A percentile compares a stretch with the other conserved stretches of the same genome.
phyloP scores from a whole-genome alignment of 2,113 vertebrate species.

The Cyphomyrus discorhynchus region DNA sequence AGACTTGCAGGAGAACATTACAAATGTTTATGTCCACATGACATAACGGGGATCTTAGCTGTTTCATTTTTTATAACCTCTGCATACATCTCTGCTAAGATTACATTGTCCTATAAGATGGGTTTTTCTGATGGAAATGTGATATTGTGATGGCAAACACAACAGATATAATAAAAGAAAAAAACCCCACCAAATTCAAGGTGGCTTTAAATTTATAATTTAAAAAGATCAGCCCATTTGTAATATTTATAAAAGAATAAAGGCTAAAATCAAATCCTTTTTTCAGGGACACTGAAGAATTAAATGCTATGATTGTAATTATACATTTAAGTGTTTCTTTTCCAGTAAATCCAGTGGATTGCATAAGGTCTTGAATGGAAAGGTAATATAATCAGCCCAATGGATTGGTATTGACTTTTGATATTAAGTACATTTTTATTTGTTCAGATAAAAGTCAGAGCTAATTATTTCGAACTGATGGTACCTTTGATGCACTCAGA shows the following conservation, averaged over 20 bases:
- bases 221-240: neutral
- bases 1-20: conserved; percentile 42
- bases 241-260: neutral
- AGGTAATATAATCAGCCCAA: neutral
- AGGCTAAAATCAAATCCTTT: conserved; percentile 18
- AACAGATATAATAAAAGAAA: conserved; percentile 46
- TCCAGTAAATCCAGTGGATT: neutral
- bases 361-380: neutral
- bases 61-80: conserved; percentile 51
- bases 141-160: conserved; percentile 18
- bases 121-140: conserved; percentile 14
- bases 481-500: conserved; percentile 11
- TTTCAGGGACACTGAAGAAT: conserved; percentile 24
- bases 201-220: neutral
- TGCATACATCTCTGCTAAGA: conserved; percentile 46
- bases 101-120: neutral
- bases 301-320: conserved; percentile 13
- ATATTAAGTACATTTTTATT: conserved; percentile 1
- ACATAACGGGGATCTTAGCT: conserved; percentile 51
- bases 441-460: conserved; percentile 14
- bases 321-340: neutral
- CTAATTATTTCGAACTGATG: neutral
- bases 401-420: neutral
- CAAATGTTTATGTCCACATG: conserved; percentile 57
- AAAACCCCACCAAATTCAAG: conserved; percentile 27